These are phyloP conservation scores for Drosophila meridiana DNA, from an alignment of 2,888 invertebrate species.

Conservation along the genomic window DNA sequence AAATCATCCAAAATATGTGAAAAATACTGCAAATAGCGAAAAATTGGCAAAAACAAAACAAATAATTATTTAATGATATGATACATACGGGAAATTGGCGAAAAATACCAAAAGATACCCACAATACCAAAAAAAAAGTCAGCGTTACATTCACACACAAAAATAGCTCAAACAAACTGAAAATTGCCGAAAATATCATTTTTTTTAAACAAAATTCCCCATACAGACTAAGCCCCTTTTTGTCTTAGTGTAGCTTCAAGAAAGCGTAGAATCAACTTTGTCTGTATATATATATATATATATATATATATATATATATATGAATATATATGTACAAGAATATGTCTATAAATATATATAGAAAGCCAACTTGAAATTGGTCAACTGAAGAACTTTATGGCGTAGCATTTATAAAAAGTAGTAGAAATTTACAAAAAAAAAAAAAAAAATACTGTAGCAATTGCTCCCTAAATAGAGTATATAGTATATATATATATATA, in stretches of 20 bases:
- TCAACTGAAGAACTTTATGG: conserved; percentile 59
- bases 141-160: not conserved
- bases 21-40: not conserved
- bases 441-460: conserved; percentile 6
- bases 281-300: not conserved
- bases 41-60: not conserved
- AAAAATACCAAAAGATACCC: not conserved
- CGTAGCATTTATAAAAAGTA: conserved; percentile 69
- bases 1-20: not conserved
- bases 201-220: not conserved
- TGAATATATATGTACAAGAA: not conserved
- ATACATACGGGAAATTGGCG: not conserved
- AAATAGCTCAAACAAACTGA: not conserved
- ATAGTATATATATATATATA: conserved; percentile 21
- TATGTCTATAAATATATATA: not conserved
- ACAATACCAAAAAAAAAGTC: not conserved
- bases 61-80: not conserved
- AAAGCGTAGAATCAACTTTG: conserved; percentile 1
- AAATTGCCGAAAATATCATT: not conserved
- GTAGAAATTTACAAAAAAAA: conserved; percentile 19
- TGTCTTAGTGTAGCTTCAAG: conserved; percentile 7
- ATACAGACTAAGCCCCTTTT: not conserved
- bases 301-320: not conserved
- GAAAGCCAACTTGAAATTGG: conserved; percentile 18
- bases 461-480: conserved; percentile 16